Evolutionary conservation across 1,140 invertebrate species (phyloP), one percentile per base, ranked within the genome.

Genomic region (Aphis craccivora): DNA sequence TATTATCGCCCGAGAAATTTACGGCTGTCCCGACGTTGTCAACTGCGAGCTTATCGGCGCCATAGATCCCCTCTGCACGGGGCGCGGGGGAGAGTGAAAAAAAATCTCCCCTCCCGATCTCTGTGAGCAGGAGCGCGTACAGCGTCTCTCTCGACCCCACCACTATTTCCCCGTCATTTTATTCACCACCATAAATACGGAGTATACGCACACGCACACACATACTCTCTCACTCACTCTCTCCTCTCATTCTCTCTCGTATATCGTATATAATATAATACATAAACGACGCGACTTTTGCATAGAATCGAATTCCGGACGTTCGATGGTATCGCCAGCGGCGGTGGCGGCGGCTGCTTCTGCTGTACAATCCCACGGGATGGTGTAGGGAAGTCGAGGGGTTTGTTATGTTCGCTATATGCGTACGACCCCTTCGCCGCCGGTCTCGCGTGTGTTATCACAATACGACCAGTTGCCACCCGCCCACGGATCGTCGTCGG

Each of bases 281-380:
- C 60, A 22, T 90, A 67, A 91, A 91, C 90, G 40, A 90, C 37
- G 40, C 90, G 90, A 86, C 81, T 93, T 93, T 93, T 93, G 91
- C 91, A 86, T 86, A 93, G 91, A 93, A 84, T 93, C 81, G 91
- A 84, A 93, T 93, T 86, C 91, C 91, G 91, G 91, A 92, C 67
- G 81, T 93, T 86, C 81, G 91, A 93, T 93, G 91, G 81, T 93
- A 93, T 93, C 81, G 51, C 81, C 90, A n/a, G 30, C 55, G 89
- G 67, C 55, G 40, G 67, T 40, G 40, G 53, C 55, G 1, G 60
- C 60, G n/a, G 60, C n/a, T 76, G 60, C 25, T 45, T 43, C 83
- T 86, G 40, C 84, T 53, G 67, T 35, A 43, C 89, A 67, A 90
- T 90, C 53, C 91, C 81, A 35, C 14, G 40, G 81, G 91, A 81